These are phyloP conservation scores for Dinoponera quadriceps DNA, from an alignment of 1,140 invertebrate genomes.

Conservation along the genomic window DNA sequence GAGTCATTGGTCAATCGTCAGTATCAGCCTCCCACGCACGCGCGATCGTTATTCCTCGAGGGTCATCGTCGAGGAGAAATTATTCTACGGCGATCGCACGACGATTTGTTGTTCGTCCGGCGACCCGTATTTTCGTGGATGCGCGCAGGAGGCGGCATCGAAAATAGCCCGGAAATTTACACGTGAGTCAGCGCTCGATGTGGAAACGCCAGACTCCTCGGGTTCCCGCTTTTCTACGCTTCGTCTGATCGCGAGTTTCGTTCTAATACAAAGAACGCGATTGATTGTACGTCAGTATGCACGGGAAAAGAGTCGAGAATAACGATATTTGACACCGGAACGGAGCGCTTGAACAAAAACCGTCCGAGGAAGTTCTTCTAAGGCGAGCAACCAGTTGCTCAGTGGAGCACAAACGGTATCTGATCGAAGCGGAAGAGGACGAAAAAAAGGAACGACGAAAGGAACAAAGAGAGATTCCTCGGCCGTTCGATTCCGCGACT, in stretches of 20 bases:
- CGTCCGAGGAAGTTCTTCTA: not conserved
- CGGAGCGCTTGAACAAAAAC: not conserved
- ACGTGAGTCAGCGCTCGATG: constrained; percentile 56
- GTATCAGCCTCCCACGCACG: not conserved
- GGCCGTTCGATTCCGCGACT: too few relatives aligned
- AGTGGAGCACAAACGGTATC: not conserved
- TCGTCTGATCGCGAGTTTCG: not conserved
- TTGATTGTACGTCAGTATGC: not conserved
- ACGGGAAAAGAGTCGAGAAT: not conserved
- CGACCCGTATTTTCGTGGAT: constrained; percentile 46
- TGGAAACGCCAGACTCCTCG: constrained; percentile 36
- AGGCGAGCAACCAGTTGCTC: not conserved
- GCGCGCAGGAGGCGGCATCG: constrained; percentile 25
- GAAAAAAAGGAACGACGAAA: not conserved
- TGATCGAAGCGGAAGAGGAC: too few relatives aligned
- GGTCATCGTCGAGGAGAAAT: not conserved
- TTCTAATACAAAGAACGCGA: not conserved
- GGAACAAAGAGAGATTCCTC: too few relatives aligned
- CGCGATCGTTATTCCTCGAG: too few relatives aligned
- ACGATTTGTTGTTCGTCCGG: constrained; percentile 37
- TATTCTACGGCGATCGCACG: not conserved
- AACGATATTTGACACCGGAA: not conserved
- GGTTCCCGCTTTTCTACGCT: constrained; percentile 25
- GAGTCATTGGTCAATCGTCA: not conserved
- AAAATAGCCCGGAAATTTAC: constrained; percentile 58